phyloP scores from a whole-genome alignment of 2,888 invertebrate species.

The Dryobotodes eremita region DNA sequence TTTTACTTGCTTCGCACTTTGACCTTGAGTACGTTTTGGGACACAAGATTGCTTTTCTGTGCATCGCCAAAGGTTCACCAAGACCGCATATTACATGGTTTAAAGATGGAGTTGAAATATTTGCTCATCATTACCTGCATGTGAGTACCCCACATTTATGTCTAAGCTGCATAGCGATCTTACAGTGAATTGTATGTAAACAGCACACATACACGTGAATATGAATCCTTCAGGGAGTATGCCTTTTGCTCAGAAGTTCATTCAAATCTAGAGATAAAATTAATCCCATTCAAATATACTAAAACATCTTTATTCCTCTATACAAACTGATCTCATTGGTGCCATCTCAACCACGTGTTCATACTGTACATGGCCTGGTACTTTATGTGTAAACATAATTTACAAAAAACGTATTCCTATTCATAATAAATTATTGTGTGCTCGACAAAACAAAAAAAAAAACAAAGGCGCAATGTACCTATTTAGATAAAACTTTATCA shows the following conservation, averaged over 20 bases:
- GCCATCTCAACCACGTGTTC: background rate
- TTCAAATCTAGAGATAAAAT: background rate
- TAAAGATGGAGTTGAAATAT: constrained; percentile 98
- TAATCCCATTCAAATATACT: background rate
- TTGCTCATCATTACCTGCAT: constrained; percentile 96
- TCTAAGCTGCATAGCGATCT: constrained; percentile 13
- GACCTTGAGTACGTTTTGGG: constrained; percentile 98
- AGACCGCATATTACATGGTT: constrained; percentile 98
- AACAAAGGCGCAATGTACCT: constrained; percentile 35
- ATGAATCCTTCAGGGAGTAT: background rate
- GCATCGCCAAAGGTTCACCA: constrained; percentile 97
- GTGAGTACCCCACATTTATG: constrained; percentile 88
- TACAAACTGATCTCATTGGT: background rate
- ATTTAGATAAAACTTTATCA: constrained; percentile 64
- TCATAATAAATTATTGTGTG: constrained; percentile 12
- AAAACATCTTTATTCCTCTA: background rate
- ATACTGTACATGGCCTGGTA: background rate
- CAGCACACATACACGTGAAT: background rate
- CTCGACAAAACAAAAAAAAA: constrained; percentile 28
- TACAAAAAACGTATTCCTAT: background rate
- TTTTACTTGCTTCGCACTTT: constrained; percentile 96
- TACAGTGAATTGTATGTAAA: background rate
- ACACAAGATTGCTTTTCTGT: constrained; percentile 98
- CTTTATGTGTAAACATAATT: background rate
- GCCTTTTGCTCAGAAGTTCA: background rate